phyloP scores from a whole-genome alignment of 2,113 vertebrate species.

The Hemicordylus capensis region DNA sequence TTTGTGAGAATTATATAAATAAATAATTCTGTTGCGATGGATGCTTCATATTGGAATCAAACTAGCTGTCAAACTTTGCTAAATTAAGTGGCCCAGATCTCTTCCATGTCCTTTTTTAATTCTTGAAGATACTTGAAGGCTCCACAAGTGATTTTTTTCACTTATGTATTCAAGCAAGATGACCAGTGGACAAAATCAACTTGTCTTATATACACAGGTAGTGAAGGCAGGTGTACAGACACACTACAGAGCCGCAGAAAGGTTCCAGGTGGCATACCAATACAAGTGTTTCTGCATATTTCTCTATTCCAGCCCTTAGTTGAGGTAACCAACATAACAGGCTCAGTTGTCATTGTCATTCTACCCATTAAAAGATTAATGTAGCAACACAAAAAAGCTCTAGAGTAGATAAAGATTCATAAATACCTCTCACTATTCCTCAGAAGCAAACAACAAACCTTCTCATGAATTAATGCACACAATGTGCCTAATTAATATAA shows the following conservation, averaged over 20 bases:
- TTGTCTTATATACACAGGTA: not conserved
- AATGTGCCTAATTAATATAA: no score
- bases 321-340: not conserved
- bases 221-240: not conserved
- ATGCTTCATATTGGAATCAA: not conserved
- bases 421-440: not conserved
- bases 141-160: not conserved
- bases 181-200: not conserved
- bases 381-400: not conserved
- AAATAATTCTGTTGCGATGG: not conserved
- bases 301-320: not conserved
- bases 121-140: no score
- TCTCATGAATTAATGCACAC: not conserved
- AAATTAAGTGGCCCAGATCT: not conserved
- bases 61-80: conserved; percentile 1
- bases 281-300: not conserved
- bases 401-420: not conserved
- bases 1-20: conserved; percentile 12
- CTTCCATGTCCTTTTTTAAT: not conserved
- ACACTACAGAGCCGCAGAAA: not conserved
- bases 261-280: not conserved
- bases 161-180: not conserved
- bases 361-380: no score
- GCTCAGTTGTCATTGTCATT: no score
- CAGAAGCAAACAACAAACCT: not conserved